Conservation (phyloP, 2,888 invertebrate species). For the Epirrhoe tristata region DNA sequence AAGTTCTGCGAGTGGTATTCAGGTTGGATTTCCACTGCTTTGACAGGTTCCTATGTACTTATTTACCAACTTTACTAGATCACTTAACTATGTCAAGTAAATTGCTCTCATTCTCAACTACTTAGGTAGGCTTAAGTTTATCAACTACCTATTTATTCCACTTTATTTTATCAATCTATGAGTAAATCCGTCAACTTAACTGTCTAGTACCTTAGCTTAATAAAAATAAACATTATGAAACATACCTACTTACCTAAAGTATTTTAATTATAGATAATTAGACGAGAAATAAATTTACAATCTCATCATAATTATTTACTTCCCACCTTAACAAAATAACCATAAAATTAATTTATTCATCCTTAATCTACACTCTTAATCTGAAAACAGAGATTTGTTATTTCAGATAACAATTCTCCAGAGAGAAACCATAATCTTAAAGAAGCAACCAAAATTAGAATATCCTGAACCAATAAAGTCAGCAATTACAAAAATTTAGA, state of each 20-base stretch:
- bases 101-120: background rate
- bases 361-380: background rate
- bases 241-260: too few relatives aligned
- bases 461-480: constrained; percentile 3
- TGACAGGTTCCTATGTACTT: background rate
- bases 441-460: constrained; percentile 2
- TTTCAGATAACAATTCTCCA: background rate
- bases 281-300: too few relatives aligned
- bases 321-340: background rate
- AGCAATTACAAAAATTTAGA: background rate
- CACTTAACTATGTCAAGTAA: background rate
- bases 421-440: background rate
- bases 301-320: background rate
- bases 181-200: background rate
- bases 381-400: background rate
- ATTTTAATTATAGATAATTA: too few relatives aligned
- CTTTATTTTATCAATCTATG: too few relatives aligned
- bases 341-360: background rate
- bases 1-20: constrained; percentile 7
- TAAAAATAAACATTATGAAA: too few relatives aligned
- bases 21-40: constrained; percentile 1
- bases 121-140: background rate
- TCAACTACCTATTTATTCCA: background rate
- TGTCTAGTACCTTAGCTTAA: background rate
- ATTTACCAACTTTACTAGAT: background rate